Conservation (phyloP, 2,113 vertebrate species). For the Podarcis cretensis region DNA sequence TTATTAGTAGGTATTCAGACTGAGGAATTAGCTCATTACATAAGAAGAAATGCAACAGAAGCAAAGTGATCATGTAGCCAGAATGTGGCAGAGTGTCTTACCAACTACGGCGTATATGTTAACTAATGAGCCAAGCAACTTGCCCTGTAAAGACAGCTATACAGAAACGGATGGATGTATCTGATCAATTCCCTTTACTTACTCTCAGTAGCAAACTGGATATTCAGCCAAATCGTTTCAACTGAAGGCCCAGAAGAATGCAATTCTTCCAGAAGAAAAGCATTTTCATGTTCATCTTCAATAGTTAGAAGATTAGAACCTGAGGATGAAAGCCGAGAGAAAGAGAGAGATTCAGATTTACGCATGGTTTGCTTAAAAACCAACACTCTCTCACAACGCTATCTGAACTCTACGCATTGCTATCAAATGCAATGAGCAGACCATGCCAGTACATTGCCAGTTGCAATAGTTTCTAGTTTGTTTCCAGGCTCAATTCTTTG, state of each 20-base stretch:
- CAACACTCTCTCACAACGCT: neutral
- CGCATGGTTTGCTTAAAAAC: neutral
- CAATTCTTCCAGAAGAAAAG: constrained; percentile 87
- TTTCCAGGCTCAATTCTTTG: too few species aligned
- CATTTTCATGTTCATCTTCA: constrained; percentile 85
- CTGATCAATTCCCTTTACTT: constrained; percentile 66
- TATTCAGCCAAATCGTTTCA: constrained; percentile 88
- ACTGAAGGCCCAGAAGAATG: constrained; percentile 77
- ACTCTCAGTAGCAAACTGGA: constrained; percentile 81
- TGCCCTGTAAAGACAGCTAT: neutral
- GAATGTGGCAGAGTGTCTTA: neutral
- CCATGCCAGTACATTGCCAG: too few species aligned
- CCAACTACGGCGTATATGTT: too few species aligned
- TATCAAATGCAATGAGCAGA: neutral
- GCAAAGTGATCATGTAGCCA: neutral
- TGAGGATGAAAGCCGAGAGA: constrained; percentile 53
- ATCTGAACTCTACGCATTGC: neutral
- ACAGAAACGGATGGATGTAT: neutral
- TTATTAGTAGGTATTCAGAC: neutral
- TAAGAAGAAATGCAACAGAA: neutral
- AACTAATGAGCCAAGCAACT: neutral
- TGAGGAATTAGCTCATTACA: neutral
- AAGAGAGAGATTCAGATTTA: too few species aligned
- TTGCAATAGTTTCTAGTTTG: too few species aligned
- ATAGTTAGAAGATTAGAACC: constrained; percentile 88